Percentiles rank a stretch among this genome's conserved stretches.
phyloP scores from a whole-genome alignment of 2,888 invertebrate species.

The Hypena proboscidalis region DNA sequence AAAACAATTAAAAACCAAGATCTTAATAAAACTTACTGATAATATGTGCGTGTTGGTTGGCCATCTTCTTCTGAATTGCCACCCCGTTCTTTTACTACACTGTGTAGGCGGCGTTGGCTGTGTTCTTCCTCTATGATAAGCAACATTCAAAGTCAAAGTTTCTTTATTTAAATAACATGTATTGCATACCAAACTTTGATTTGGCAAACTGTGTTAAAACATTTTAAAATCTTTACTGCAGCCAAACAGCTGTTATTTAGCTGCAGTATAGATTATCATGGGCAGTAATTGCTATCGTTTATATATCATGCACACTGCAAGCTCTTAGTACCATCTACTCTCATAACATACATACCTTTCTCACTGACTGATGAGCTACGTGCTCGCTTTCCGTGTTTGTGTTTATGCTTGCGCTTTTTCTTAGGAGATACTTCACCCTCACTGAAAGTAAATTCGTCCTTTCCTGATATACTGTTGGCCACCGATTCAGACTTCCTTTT shows the following conservation, averaged over 20 bases:
- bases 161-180: too few species aligned
- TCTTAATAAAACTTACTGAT: constrained; percentile 65
- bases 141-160: too few species aligned
- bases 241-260: too few species aligned
- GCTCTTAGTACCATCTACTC: too few species aligned
- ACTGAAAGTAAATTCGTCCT: constrained; percentile 64
- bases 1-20: neutral
- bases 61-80: constrained; percentile 64
- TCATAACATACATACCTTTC: constrained; percentile 58
- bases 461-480: constrained; percentile 55
- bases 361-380: constrained; percentile 63
- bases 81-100: constrained; percentile 75
- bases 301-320: too few species aligned
- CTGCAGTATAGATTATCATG: too few species aligned
- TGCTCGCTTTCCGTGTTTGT: constrained; percentile 67
- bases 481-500: constrained; percentile 69
- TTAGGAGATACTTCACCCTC: constrained; percentile 74
- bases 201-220: too few species aligned
- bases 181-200: too few species aligned
- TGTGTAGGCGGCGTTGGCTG: constrained; percentile 67
- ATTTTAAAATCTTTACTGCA: too few species aligned
- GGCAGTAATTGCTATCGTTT: too few species aligned
- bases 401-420: constrained; percentile 77
- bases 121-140: constrained; percentile 49
- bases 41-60: constrained; percentile 72